Evolutionary conservation across 1,140 invertebrate species (phyloP), one percentile per base, ranked within the genome.

Genomic region (Solenopsis invicta): DNA sequence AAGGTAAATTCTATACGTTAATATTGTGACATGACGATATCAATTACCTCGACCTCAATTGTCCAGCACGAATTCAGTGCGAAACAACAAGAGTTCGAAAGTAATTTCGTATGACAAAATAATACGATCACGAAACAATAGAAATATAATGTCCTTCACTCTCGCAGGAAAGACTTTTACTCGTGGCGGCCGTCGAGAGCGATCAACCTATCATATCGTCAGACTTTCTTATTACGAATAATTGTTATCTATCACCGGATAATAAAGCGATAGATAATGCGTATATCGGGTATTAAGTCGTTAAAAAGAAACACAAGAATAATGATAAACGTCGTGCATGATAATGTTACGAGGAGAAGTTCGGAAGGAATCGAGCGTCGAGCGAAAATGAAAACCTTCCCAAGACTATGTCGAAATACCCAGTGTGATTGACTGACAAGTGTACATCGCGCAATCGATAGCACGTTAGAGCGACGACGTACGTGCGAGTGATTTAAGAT

Each of bases 161-260:
- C 78, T 72, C 24, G 62, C 62, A 86, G 77, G 72, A 77, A 72
- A 89, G 88, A 90, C 92, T 93, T 92, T 93, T 92, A 88, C 92
- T 89, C 92, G 92, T 91, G 81, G 91, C 88, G 89, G 89, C 80
- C 54, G 72, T 86, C 34, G 24, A 59, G 56, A 90, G 61, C 93
- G 91, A 94, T 93, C 91, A 92, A 95, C 92, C 91, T 93, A 94
- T 94, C 94, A 95, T 95, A 95, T 95, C 94, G 94, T 92, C 91
- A 93, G 89, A 93, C 91, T 94, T 94, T 94, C 92, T 94, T 94
- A 94, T 93, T 92, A 93, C 91, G 85, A 92, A 78, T 92, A 92
- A 94, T 90, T 90, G 87, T 91, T 91, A 91, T 90, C 81, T 91
- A 91, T 88, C 90, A 74, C n/a, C 87, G 87, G 69, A 88, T 88